These are phyloP conservation scores for Lochmaea capreae DNA, from an alignment of 2,888 invertebrate species.

Conservation along the genomic window DNA sequence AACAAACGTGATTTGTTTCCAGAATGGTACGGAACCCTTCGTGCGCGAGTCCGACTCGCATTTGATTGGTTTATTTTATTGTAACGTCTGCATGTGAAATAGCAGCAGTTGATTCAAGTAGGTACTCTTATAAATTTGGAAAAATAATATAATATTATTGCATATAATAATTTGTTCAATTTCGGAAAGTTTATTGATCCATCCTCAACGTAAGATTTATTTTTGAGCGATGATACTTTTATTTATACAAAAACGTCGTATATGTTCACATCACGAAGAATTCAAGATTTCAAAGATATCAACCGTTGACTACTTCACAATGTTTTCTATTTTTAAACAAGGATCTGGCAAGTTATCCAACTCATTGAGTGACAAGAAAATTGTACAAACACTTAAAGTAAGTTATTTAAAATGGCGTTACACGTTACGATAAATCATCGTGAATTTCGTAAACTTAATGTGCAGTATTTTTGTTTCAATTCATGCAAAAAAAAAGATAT, in stretches of 20 bases:
- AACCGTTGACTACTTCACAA: constrained; percentile 18
- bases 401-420: constrained; percentile 35
- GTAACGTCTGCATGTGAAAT: too few species aligned
- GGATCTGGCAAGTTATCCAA: constrained; percentile 36
- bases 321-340: constrained; percentile 39
- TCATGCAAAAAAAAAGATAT: not conserved
- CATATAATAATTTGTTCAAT: too few species aligned
- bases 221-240: not conserved
- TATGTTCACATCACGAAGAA: constrained; percentile 4
- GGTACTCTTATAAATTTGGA: too few species aligned
- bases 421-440: constrained; percentile 31
- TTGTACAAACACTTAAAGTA: constrained; percentile 41
- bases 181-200: too few species aligned
- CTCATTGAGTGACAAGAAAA: constrained; percentile 38
- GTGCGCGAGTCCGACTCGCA: too few species aligned
- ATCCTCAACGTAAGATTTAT: not conserved
- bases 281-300: constrained; percentile 19
- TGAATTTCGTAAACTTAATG: not conserved
- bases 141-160: too few species aligned
- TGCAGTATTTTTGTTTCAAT: too few species aligned
- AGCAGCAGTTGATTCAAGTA: too few species aligned
- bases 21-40: too few species aligned
- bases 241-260: constrained; percentile 9
- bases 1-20: too few species aligned
- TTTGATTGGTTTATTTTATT: too few species aligned